phyloP scores from a whole-genome alignment of 2,113 vertebrate genomes.

The Oncorhynchus nerka region DNA sequence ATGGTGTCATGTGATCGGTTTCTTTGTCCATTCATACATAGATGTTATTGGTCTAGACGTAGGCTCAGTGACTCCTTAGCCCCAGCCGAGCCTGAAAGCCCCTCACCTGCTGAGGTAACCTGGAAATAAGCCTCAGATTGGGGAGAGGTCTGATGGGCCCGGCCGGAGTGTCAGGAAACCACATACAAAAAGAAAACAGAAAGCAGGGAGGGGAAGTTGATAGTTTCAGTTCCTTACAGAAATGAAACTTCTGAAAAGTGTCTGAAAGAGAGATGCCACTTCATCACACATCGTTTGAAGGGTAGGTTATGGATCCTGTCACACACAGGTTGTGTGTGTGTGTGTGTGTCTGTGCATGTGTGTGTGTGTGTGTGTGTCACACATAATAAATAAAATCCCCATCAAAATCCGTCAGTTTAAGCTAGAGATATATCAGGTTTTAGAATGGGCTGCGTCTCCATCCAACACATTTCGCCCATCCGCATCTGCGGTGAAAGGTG shows the following conservation, averaged over 20 bases:
- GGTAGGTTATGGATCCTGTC: slow-evolving; percentile 54
- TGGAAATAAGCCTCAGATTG: slow-evolving; percentile 33
- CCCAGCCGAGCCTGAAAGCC: neutral
- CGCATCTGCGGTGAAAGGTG: no score
- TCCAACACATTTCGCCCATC: no score
- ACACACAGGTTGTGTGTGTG: no score
- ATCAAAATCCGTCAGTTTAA: no score
- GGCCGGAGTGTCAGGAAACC: slow-evolving; percentile 9
- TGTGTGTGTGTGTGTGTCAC: no score
- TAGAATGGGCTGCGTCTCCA: no score
- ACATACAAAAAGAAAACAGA: neutral
- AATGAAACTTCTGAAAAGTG: slow-evolving; percentile 43
- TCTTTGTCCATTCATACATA: no score
- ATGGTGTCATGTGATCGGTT: no score
- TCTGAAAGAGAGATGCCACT: slow-evolving; percentile 47
- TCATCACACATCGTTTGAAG: slow-evolving; percentile 46
- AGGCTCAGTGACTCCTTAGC: no score
- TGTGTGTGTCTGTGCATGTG: no score
- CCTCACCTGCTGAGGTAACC: slow-evolving; percentile 40
- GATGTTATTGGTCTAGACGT: no score
- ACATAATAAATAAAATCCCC: neutral
- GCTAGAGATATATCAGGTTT: no score
- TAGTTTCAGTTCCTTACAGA: slow-evolving; percentile 51
- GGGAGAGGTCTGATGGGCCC: slow-evolving; percentile 28
- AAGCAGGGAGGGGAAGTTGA: slow-evolving; percentile 28